phyloP scores from a whole-genome alignment of 2,797 vertebrate genomes.

The Aphelocoma californica region DNA sequence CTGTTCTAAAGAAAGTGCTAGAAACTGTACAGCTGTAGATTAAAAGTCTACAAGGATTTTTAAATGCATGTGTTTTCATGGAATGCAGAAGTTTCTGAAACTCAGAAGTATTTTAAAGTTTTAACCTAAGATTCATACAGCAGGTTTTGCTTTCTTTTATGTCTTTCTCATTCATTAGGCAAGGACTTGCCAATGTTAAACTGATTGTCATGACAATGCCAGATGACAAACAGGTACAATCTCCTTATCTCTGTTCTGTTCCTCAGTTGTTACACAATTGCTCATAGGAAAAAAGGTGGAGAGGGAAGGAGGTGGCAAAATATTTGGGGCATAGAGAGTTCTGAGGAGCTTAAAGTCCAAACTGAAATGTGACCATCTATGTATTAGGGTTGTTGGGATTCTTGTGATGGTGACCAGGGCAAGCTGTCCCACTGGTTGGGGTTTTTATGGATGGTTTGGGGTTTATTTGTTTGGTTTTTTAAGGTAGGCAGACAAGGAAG shows the following conservation, averaged over 20 bases:
- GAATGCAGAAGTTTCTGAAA: background rate
- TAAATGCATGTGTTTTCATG: background rate
- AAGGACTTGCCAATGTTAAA: slow-evolving; percentile 84
- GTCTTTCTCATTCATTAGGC: slow-evolving; percentile 71
- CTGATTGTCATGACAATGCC: slow-evolving; percentile 84
- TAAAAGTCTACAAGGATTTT: background rate
- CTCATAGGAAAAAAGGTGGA: background rate
- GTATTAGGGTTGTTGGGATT: background rate
- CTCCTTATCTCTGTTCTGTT: background rate
- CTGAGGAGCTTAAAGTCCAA: background rate
- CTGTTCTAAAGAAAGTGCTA: background rate
- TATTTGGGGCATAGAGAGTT: background rate
- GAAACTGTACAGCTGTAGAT: background rate
- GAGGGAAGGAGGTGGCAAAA: background rate
- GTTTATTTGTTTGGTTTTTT: background rate
- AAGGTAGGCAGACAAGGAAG: background rate
- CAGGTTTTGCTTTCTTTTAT: background rate
- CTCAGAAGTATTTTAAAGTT: background rate
- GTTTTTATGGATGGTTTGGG: background rate
- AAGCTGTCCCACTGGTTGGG: background rate
- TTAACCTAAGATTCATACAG: background rate
- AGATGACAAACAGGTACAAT: slow-evolving; percentile 77
- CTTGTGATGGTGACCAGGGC: background rate
- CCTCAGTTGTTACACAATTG: background rate
- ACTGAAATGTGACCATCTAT: background rate